These are phyloP conservation scores for Salmo trutta DNA, from an alignment of 2,797 vertebrate genomes.

Conservation along the genomic window DNA sequence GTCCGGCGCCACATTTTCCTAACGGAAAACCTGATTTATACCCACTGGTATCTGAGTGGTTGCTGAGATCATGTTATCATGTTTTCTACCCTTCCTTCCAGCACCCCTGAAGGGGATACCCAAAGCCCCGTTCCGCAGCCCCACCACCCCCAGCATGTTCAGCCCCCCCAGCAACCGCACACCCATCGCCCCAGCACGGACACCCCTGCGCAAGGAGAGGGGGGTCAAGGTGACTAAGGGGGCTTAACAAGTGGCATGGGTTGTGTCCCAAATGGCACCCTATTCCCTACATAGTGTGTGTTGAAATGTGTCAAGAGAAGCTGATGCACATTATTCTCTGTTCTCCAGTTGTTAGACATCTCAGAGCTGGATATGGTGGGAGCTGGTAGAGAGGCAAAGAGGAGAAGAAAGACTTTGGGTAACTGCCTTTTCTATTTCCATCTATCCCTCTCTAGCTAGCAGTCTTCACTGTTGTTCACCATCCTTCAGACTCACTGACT, in stretches of 20 bases:
- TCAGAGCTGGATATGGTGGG: constrained; percentile 92
- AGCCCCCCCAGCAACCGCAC: constrained; percentile 92
- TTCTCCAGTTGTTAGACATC: constrained; percentile 87
- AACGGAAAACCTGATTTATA: too few species aligned
- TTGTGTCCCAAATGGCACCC: too few species aligned
- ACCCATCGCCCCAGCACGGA: constrained; percentile 88
- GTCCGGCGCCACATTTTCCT: too few species aligned
- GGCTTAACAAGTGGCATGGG: too few species aligned
- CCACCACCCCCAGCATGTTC: constrained; percentile 92
- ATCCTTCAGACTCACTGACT: neutral
- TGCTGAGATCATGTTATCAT: neutral
- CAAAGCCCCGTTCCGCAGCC: constrained; percentile 94
- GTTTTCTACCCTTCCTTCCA: constrained; percentile 46
- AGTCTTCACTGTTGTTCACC: neutral
- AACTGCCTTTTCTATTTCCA: constrained; percentile 25
- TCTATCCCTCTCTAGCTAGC: neutral
- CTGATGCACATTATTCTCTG: neutral
- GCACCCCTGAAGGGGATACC: constrained; percentile 97
- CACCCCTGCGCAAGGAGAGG: constrained; percentile 91
- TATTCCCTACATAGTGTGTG: too few species aligned
- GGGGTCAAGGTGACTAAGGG: constrained; percentile 87
- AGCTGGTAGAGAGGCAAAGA: constrained; percentile 93
- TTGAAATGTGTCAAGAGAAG: neutral
- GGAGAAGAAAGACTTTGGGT: constrained; percentile 96
- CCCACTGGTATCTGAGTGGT: neutral